Percentiles rank a stretch among this genome's conserved stretches.
Conservation (phyloP, 2,888 invertebrate species). For the Alentia gelatinosa region DNA sequence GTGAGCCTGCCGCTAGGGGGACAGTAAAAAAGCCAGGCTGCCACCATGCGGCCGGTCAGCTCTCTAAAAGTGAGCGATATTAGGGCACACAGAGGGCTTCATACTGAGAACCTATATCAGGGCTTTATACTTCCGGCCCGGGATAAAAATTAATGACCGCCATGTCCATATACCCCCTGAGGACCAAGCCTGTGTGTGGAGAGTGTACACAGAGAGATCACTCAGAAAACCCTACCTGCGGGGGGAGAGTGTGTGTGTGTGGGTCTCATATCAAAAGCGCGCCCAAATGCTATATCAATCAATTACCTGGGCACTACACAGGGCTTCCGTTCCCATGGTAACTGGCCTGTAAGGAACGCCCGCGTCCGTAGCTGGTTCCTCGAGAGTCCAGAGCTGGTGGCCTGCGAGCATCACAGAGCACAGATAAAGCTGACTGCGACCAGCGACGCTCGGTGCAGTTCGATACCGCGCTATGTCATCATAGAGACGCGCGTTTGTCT, state of each 20-base stretch:
- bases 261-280: background rate
- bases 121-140: too few species aligned
- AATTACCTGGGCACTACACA: background rate
- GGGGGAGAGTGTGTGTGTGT: background rate
- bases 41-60: too few species aligned
- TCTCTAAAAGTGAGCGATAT: too few species aligned
- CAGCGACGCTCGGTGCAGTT: background rate
- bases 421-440: background rate
- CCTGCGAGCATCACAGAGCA: too few species aligned
- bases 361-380: background rate
- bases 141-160: too few species aligned
- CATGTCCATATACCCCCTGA: too few species aligned
- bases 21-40: too few species aligned
- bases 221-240: background rate
- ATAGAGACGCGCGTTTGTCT: too few species aligned
- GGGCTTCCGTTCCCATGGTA: background rate
- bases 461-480: background rate
- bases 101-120: too few species aligned
- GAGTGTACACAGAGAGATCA: background rate
- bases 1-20: too few species aligned
- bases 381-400: background rate
- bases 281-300: slow-evolving; percentile 15
- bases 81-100: too few species aligned
- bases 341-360: background rate
- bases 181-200: too few species aligned